Evolutionary conservation across 2,113 vertebrate genomes (phyloP), one percentile per base, ranked within the genome.

Genomic region (Planiliza haematocheilus): DNA sequence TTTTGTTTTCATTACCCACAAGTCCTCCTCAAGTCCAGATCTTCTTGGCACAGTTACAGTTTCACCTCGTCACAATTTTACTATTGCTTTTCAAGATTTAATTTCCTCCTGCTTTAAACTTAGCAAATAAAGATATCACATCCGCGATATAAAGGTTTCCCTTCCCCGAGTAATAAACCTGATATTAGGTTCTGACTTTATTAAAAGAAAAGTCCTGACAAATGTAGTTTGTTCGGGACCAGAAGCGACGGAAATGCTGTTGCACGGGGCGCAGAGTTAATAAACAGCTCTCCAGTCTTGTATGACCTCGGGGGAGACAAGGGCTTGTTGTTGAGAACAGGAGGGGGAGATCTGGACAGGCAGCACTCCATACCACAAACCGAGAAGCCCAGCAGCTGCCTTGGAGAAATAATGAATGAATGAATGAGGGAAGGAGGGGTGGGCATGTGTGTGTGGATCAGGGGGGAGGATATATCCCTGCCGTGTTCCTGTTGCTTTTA

Each of bases 381-480:
- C 82, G 6, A 89, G 74, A 46, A 43, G 64, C 60, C 34, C 79
- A 79, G 84, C 88, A 86, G 89, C 90, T 91, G 88, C 90, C 76
- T n/a, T 42, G 16, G 21, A 48, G 65, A 21, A 76, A 45, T 62
- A 61, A 74, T 69, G 42, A 72, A 65, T 72, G 69, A 61, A 74
- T 69, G 42, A 70, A 65, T 69, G 69, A 82, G 41, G 53, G 60
- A 81, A 50, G 10, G 59, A 53, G 36, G n/a, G 2, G 21, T 10
- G 46, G 49, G 18, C 18, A 10, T 24, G 63, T 21, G 53, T 8
- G 39, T 7, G n/a, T n/a, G n/a, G n/a, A n/a, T n/a, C n/a, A 30
- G 5, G 24, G 24, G 24, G 24, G 24, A 30, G 24, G 24, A 30
- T 30, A 30, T 3, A 30, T 30, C 24, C 24, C 5, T n/a, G n/a